Conservation (phyloP, 2,888 invertebrate species). For the Coleophora deauratella region DNA sequence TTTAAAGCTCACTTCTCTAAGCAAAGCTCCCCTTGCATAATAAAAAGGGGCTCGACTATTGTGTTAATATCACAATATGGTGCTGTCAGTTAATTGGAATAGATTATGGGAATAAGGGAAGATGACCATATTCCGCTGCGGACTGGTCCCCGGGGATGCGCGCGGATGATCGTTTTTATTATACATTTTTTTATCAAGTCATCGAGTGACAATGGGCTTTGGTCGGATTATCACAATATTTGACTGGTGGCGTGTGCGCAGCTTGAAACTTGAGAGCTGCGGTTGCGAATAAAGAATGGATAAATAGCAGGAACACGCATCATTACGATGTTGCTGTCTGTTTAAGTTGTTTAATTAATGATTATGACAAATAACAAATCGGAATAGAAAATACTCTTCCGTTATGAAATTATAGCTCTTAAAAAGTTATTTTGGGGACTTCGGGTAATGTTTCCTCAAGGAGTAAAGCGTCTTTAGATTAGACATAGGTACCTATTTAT, state of each 20-base stretch:
- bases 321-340: slow-evolving; percentile 23
- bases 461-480: too few species aligned
- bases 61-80: slow-evolving; percentile 73
- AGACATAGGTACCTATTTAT: too few species aligned
- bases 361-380: too few species aligned
- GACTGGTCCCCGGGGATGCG: slow-evolving; percentile 56
- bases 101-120: slow-evolving; percentile 72
- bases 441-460: too few species aligned
- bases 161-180: slow-evolving; percentile 39
- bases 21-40: slow-evolving; percentile 21
- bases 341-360: too few species aligned
- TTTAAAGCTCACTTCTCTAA: slow-evolving; percentile 21
- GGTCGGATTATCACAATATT: slow-evolving; percentile 71
- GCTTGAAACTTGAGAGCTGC: slow-evolving; percentile 50
- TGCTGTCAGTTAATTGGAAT: slow-evolving; percentile 74
- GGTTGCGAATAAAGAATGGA: slow-evolving; percentile 26
- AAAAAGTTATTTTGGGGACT: too few species aligned
- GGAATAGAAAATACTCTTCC: too few species aligned
- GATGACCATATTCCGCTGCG: slow-evolving; percentile 37
- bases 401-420: too few species aligned
- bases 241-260: slow-evolving; percentile 54
- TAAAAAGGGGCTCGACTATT: slow-evolving; percentile 48
- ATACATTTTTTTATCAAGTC: slow-evolving; percentile 69
- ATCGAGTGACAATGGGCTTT: slow-evolving; percentile 58
- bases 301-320: slow-evolving; percentile 26